A percentile compares a stretch with the other conserved stretches of the same genome.
phyloP scores from a whole-genome alignment of 2,797 vertebrate genomes.

The Pseudomugil gertrudae region DNA sequence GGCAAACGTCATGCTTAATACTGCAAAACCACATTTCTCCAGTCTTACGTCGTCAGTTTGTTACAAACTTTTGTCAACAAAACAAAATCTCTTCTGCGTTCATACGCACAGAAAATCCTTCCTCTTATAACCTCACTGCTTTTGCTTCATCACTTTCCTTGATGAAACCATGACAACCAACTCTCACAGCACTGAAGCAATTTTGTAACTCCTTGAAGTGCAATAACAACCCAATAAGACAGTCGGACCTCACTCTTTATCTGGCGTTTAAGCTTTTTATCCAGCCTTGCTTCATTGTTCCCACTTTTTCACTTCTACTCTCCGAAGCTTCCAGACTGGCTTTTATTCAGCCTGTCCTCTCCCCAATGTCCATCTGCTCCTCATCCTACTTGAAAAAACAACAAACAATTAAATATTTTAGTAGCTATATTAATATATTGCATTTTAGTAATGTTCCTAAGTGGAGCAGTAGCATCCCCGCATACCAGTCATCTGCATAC shows the following conservation, averaged over 20 bases:
- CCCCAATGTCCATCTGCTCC: background rate
- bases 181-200: background rate
- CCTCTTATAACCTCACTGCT: constrained; percentile 26
- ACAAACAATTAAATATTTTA: too few species aligned
- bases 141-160: constrained; percentile 22
- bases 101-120: constrained; percentile 10
- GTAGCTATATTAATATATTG: too few species aligned
- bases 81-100: constrained; percentile 20
- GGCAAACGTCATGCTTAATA: background rate
- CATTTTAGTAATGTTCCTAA: background rate
- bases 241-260: background rate
- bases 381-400: too few species aligned
- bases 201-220: constrained; percentile 9
- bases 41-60: background rate
- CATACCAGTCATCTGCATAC: background rate
- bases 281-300: background rate
- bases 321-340: background rate
- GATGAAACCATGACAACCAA: constrained; percentile 46
- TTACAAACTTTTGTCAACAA: background rate
- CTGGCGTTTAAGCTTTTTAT: background rate
- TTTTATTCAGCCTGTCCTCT: background rate
- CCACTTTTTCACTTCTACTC: too few species aligned
- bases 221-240: constrained; percentile 9
- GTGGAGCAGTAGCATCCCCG: background rate
- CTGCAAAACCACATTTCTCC: background rate